Percentiles rank a stretch among this genome's conserved stretches.
Conservation (phyloP, 2,888 invertebrate species). For the Coleophora flavipennella region DNA sequence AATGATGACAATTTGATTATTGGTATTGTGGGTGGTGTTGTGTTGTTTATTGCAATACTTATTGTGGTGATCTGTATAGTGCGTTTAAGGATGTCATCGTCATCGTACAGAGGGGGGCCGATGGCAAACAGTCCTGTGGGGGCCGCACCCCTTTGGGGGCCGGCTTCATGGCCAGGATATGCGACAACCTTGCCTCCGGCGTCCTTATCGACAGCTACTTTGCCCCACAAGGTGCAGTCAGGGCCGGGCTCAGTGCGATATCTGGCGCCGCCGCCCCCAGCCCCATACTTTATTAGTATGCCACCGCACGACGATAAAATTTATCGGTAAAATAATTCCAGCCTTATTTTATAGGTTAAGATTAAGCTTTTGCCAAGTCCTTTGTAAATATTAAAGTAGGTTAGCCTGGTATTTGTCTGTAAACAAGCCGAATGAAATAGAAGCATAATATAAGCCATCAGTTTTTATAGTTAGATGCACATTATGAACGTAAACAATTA, state of each 20-base stretch:
- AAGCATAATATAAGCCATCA: no score
- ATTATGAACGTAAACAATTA: constrained; percentile 15
- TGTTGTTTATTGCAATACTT: constrained; percentile 90
- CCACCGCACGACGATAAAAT: constrained; percentile 77
- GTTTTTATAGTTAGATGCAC: no score
- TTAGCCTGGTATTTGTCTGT: no score
- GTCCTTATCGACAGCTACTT: constrained; percentile 75
- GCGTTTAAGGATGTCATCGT: constrained; percentile 78
- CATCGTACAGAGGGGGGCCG: constrained; percentile 79
- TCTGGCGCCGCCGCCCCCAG: constrained; percentile 76
- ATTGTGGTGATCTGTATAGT: constrained; percentile 93
- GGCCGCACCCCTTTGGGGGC: constrained; percentile 74
- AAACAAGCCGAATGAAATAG: no score
- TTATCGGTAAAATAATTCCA: constrained; percentile 68
- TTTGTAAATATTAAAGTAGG: neutral
- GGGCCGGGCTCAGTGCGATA: constrained; percentile 66
- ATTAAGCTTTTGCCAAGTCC: neutral
- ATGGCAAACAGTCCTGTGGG: constrained; percentile 75
- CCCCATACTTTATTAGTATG: constrained; percentile 76
- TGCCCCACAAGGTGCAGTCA: constrained; percentile 76
- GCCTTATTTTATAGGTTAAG: constrained; percentile 1
- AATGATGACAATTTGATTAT: constrained; percentile 95
- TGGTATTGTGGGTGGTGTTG: constrained; percentile 94
- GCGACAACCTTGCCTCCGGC: constrained; percentile 74
- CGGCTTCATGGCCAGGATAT: constrained; percentile 70